Conservation (phyloP, 2,888 invertebrate genomes). For the Linnaemya tessellans region DNA sequence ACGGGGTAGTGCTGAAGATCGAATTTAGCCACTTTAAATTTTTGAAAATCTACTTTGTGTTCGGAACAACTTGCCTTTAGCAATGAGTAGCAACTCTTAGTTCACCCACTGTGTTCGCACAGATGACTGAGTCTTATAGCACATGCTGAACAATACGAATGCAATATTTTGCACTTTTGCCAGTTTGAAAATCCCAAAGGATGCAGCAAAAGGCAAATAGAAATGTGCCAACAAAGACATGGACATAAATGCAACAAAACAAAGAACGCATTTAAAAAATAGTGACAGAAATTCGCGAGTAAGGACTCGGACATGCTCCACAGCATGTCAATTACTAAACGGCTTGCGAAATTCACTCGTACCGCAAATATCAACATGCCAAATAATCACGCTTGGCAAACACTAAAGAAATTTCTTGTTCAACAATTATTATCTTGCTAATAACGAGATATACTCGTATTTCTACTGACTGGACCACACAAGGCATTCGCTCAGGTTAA, state of each 20-base stretch:
- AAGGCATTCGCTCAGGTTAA: constrained; percentile 25
- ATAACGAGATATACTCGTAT: not conserved
- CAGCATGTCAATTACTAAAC: constrained; percentile 37
- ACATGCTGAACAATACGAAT: constrained; percentile 22
- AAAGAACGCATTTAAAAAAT: constrained; percentile 13
- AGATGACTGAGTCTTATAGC: constrained; percentile 40
- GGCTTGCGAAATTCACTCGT: not conserved
- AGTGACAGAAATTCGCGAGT: constrained; percentile 43
- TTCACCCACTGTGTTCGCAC: constrained; percentile 32
- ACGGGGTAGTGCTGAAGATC: no score
- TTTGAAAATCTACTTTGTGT: no score
- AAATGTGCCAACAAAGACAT: constrained; percentile 10
- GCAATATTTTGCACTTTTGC: constrained; percentile 34
- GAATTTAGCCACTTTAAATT: no score
- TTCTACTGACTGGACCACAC: constrained; percentile 62
- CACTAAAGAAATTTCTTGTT: not conserved
- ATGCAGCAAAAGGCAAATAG: constrained; percentile 27
- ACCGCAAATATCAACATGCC: constrained; percentile 9
- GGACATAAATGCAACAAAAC: constrained; percentile 48
- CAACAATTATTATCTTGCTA: constrained; percentile 39
- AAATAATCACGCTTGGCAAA: constrained; percentile 12
- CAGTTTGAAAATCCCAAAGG: constrained; percentile 44
- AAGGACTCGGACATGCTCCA: constrained; percentile 46
- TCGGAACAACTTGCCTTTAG: no score
- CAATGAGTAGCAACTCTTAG: not conserved